Evolutionary conservation across 30 jellyfish, hydroid and myxozoan genomes (phyloP).

Genomic region (Chironex yamaguchii): DNA sequence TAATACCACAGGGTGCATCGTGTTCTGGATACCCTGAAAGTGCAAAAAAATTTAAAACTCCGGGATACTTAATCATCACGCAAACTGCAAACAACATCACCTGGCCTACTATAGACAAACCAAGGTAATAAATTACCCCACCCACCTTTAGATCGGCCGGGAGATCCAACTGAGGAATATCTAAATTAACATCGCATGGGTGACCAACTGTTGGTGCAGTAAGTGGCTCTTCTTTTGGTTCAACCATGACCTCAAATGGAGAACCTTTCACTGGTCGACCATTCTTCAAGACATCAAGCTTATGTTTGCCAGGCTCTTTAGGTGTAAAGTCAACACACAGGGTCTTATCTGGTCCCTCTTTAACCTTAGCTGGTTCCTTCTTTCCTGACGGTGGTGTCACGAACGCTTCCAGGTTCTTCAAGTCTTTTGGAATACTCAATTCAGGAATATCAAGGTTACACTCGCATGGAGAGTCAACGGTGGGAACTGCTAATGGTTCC

Average conservation of each 20-base stretch:
- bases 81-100: too few species aligned
- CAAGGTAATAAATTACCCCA: too few species aligned
- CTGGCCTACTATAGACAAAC: too few species aligned
- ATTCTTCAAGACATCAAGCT: conserved; percentile 66
- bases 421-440: conserved; percentile 83
- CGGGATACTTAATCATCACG: too few species aligned
- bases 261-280: conserved; percentile 75
- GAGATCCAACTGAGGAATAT: conserved; percentile 30
- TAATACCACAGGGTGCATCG: too few species aligned
- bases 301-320: conserved; percentile 78
- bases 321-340: conserved; percentile 76
- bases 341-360: conserved; percentile 73
- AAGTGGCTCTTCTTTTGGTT: conserved; percentile 20
- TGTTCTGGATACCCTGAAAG: too few species aligned
- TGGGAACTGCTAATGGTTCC: conserved; percentile 77
- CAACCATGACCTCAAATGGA: conserved; percentile 77
- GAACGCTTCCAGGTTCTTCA: conserved; percentile 81
- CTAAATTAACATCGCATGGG: conserved; percentile 50
- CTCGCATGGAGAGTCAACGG: conserved; percentile 93
- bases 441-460: conserved; percentile 92
- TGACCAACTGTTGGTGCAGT: conserved; percentile 54
- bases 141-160: conserved; percentile 49
- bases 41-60: too few species aligned
- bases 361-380: conserved; percentile 51
- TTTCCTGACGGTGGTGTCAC: conserved; percentile 86